Evolutionary conservation across 2,797 vertebrate genomes (phyloP).

Genomic region (Carduelis carduelis): DNA sequence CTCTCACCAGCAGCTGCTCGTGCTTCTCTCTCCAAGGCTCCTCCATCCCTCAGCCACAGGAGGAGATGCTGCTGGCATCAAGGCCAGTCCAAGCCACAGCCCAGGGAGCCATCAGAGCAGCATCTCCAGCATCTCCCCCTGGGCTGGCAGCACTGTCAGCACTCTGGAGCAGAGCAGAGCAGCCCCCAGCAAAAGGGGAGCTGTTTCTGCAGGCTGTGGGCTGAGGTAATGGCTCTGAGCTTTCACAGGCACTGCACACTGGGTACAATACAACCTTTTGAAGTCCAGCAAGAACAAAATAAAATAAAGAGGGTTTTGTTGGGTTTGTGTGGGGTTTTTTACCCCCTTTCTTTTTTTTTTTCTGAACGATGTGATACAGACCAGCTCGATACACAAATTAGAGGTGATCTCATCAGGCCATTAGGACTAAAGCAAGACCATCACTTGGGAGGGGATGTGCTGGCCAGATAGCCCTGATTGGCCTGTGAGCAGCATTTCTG

Average conservation of each 20-base stretch:
- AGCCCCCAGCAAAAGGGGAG: not conserved
- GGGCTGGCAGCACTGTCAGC: not conserved
- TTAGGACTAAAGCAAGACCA: slow-evolving; percentile 34
- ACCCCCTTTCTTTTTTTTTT: not conserved
- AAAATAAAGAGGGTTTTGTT: slow-evolving; percentile 47
- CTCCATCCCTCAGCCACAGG: not conserved
- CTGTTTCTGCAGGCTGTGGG: not conserved
- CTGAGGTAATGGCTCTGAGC: slow-evolving; percentile 32
- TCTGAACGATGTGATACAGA: slow-evolving; percentile 57
- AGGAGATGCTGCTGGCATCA: not conserved
- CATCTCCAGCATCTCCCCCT: not conserved
- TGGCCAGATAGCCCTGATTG: slow-evolving; percentile 44
- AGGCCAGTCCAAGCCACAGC: not conserved
- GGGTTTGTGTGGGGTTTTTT: slow-evolving; percentile 1
- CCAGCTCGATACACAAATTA: slow-evolving; percentile 55
- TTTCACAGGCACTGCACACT: slow-evolving; percentile 13
- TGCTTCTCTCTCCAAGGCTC: not conserved
- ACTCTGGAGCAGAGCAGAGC: not conserved
- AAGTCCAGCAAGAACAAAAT: slow-evolving; percentile 49
- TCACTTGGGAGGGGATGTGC: slow-evolving; percentile 67
- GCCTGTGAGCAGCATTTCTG: slow-evolving; percentile 10
- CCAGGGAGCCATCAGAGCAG: accelerated
- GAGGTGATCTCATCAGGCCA: slow-evolving; percentile 73
- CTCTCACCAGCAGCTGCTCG: too few species aligned
- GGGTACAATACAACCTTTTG: not conserved